Evolutionary conservation across 2,797 vertebrate genomes (phyloP), one percentile per base, ranked within the genome.

Genomic region (Knipowitschia caucasica): DNA sequence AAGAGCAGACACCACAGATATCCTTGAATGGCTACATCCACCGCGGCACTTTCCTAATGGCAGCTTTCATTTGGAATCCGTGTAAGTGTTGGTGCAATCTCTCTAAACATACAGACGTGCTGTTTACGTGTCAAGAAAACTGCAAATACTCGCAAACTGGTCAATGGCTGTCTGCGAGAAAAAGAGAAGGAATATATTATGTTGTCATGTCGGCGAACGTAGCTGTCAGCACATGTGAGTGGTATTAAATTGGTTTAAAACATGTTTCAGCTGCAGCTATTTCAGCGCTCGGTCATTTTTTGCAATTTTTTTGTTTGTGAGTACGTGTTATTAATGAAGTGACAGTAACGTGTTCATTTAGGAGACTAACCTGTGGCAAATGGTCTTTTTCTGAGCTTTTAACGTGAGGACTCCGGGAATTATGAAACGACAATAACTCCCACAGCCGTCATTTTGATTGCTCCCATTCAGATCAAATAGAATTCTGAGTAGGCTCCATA

Each of bases 261-360:
- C 29, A 34, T 34, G 15, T 3, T 15, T n/a, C 20, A 33, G 33
- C 25, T 21, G 33, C 10, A 20, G 7, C 18, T 23, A n/a, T 12
- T 27, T 20, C 27, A 31, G 21, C 20, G 2, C 31, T 5, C 21
- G 0, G 14, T 33, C 10, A 20, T 33, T 31, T 49, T 49, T 30
- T 6, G 6, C 30, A 5, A 7, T 14, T 5, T 31, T 30, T 31
- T 30, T 12, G 15, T 4, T 5, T 46, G 27, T 31, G 3, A n/a
- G n/a, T n/a, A n/a, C n/a, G n/a, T 46, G 47, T 11, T 56, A 23
- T 44, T 52, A 42, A 36, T 26, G 45, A 35, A 18, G 24, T 36
- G 35, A 43, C 29, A n/a, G 14, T 39, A 50, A 35, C 12, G 7
- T 40, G 38, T 58, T 54, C 43, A 69, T 64, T 36, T 21, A 20